phyloP scores from a whole-genome alignment of 2,888 invertebrate genomes.

The Lepidochitona cinerea region DNA sequence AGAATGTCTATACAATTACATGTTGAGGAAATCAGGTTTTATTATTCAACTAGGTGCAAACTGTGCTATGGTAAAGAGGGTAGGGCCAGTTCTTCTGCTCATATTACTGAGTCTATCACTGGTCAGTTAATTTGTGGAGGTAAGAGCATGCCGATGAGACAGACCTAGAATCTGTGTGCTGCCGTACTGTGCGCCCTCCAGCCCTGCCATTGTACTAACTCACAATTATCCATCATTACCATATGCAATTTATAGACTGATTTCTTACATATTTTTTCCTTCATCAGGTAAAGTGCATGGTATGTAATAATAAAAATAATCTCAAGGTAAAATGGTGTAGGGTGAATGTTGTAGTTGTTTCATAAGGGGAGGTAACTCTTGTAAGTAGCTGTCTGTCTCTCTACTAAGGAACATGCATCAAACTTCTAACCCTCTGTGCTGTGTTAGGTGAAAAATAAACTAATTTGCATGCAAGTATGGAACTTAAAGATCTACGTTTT shows the following conservation, averaged over 20 bases:
- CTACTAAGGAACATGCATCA: background rate
- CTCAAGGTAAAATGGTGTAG: background rate
- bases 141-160: too few relatives aligned
- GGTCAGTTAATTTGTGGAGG: too few relatives aligned
- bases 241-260: too few relatives aligned
- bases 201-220: too few relatives aligned
- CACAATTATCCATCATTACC: too few relatives aligned
- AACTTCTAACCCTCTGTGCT: background rate
- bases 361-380: background rate
- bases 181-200: too few relatives aligned
- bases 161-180: too few relatives aligned
- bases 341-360: background rate
- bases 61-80: background rate
- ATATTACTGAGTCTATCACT: background rate
- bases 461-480: background rate
- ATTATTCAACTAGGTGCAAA: background rate
- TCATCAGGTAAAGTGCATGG: slow-evolving; percentile 7
- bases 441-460: background rate
- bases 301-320: background rate
- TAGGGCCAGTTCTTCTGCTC: background rate
- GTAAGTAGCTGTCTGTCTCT: background rate
- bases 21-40: background rate
- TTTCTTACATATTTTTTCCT: background rate
- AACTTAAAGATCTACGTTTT: too few relatives aligned
- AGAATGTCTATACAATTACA: background rate